phyloP scores from a whole-genome alignment of 2,888 invertebrate genomes.

The Drosophila diplacantha region DNA sequence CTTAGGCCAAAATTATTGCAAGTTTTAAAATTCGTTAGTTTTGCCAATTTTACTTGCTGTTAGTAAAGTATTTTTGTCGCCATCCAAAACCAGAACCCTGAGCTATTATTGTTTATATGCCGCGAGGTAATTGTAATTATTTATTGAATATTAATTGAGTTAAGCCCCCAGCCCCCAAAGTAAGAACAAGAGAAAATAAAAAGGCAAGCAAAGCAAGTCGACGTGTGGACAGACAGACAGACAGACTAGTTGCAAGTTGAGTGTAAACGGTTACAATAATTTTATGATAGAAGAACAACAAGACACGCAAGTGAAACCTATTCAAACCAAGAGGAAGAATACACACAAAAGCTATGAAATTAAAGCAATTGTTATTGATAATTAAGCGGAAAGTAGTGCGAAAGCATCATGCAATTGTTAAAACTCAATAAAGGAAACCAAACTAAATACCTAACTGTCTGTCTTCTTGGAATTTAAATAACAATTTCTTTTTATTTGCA shows the following conservation, averaged over 20 bases:
- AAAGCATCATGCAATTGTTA: conserved; percentile 60
- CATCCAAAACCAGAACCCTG: conserved; percentile 16
- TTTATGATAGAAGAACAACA: conserved; percentile 26
- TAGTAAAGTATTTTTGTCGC: conserved; percentile 28
- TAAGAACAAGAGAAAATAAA: background rate
- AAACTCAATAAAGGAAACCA: conserved; percentile 59
- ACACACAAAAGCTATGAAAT: conserved; percentile 40
- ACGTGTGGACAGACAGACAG: conserved; percentile 31
- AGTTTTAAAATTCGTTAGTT: conserved; percentile 19
- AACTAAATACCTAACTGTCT: conserved; percentile 11
- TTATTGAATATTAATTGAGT: conserved; percentile 55
- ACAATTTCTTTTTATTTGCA: too few relatives aligned
- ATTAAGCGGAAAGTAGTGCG: conserved; percentile 53
- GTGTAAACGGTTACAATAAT: conserved; percentile 49
- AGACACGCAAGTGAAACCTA: conserved; percentile 20
- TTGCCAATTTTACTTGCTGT: conserved; percentile 24
- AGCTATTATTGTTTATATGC: conserved; percentile 49
- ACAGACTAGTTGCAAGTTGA: conserved; percentile 44
- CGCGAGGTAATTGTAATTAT: conserved; percentile 54
- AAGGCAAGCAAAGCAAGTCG: conserved; percentile 8
- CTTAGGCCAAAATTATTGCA: conserved; percentile 23
- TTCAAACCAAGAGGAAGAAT: conserved; percentile 20
- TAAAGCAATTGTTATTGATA: conserved; percentile 63
- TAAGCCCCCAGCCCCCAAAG: conserved; percentile 2
- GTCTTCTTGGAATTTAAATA: background rate